Evolutionary conservation across 2,113 vertebrate genomes (phyloP).

Genomic region (Malaclemys terrapin): DNA sequence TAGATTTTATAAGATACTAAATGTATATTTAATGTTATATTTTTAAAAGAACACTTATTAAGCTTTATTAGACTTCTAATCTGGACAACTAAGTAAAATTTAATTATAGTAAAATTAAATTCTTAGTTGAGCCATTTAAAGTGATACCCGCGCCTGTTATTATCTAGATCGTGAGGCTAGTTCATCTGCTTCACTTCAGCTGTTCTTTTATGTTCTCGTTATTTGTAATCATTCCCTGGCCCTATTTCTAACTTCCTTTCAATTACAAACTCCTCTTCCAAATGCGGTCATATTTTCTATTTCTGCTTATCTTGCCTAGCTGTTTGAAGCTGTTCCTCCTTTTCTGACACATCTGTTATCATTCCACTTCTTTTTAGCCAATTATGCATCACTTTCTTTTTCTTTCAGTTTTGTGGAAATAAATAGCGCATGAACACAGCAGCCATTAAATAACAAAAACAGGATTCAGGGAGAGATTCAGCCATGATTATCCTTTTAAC

Average conservation of each 20-base stretch:
- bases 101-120: constrained; percentile 38
- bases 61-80: constrained; percentile 34
- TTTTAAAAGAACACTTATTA: neutral
- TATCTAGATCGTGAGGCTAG: neutral
- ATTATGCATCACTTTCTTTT: neutral
- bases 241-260: constrained; percentile 31
- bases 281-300: neutral
- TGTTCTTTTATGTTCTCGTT: neutral
- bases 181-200: constrained; percentile 44
- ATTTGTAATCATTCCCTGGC: neutral
- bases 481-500: neutral
- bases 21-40: neutral
- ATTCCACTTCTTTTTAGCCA: neutral
- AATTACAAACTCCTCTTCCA: constrained; percentile 8
- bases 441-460: neutral
- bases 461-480: neutral
- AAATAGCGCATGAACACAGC: neutral
- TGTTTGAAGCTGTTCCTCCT: neutral
- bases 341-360: constrained; percentile 18
- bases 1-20: neutral
- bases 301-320: neutral
- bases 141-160: neutral
- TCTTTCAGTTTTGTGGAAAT: neutral
- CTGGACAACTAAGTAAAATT: constrained; percentile 16
- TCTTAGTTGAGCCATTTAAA: constrained; percentile 4